phyloP scores from a whole-genome alignment of 2,113 vertebrate species.

The Sula dactylatra region DNA sequence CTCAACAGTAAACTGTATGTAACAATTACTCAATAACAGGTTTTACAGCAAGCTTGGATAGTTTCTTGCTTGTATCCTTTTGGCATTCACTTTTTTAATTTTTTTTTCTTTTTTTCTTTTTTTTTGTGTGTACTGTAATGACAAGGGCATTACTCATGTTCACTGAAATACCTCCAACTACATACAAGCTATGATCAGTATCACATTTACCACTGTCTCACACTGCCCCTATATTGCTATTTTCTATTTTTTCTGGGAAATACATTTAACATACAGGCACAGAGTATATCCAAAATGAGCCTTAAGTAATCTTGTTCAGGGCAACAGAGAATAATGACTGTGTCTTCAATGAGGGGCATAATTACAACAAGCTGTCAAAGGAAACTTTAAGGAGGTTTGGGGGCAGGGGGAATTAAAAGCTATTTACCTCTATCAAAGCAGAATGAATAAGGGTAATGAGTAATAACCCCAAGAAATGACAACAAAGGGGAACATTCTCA shows the following conservation, averaged over 20 bases:
- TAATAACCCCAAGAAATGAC: constrained; percentile 68
- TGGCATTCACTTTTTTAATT: not conserved
- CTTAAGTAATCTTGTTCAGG: constrained; percentile 64
- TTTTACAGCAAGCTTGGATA: not conserved
- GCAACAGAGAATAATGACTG: constrained; percentile 63
- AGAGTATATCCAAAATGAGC: constrained; percentile 41
- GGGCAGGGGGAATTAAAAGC: constrained; percentile 63
- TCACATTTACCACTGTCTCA: not conserved
- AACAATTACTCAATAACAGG: constrained; percentile 47
- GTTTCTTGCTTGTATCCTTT: constrained; percentile 1
- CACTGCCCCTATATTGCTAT: not conserved
- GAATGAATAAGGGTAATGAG: constrained; percentile 69
- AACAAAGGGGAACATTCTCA: constrained; percentile 59
- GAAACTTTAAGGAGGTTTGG: constrained; percentile 61
- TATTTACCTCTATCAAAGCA: constrained; percentile 69
- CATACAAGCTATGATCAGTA: not conserved
- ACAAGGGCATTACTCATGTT: constrained; percentile 15
- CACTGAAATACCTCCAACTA: constrained; percentile 4
- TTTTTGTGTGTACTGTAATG: not conserved
- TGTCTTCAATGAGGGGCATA: constrained; percentile 58
- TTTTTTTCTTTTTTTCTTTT: not conserved
- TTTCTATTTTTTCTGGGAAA: constrained; percentile 39
- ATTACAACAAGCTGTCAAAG: constrained; percentile 69
- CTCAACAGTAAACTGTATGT: constrained; percentile 35
- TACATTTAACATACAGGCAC: not conserved